A percentile compares a stretch with the other conserved stretches of the same genome.
phyloP scores from a whole-genome alignment of 30 jellyfish, hydroid and myxozoan species.

The Turritopsis dohrnii region DNA sequence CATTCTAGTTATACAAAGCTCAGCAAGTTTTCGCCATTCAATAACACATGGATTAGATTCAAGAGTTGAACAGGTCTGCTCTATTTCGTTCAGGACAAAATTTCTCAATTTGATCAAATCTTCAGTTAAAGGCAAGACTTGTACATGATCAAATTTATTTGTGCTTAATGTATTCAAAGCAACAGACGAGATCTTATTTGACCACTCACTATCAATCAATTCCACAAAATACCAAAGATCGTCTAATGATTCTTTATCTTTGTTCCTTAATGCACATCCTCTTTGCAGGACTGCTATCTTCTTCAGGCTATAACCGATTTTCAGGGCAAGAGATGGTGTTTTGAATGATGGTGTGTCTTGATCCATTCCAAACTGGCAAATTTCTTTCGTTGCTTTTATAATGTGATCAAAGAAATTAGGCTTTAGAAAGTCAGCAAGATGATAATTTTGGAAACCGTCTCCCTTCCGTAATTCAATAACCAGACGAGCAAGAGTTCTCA shows the following conservation, averaged over 20 bases:
- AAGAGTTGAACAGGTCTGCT: slow-evolving; percentile 2
- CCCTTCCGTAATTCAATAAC: slow-evolving; percentile 20
- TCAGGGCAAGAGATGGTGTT: slow-evolving; percentile 25
- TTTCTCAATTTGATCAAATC: slow-evolving; percentile 31
- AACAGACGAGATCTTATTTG: slow-evolving; percentile 16
- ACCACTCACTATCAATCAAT: slow-evolving; percentile 28
- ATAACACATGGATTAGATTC: neutral
- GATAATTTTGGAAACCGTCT: slow-evolving; percentile 4
- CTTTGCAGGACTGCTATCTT: slow-evolving; percentile 30
- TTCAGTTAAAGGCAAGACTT: slow-evolving; percentile 27
- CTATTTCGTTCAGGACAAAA: slow-evolving; percentile 12
- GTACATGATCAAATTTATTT: slow-evolving; percentile 12
- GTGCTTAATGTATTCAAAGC: slow-evolving; percentile 30
- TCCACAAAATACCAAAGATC: slow-evolving; percentile 12
- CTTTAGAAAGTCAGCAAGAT: slow-evolving; percentile 23
- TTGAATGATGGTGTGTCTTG: slow-evolving; percentile 27
- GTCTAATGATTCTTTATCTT: slow-evolving; percentile 2
- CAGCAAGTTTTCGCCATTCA: slow-evolving; percentile 13
- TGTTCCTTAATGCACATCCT: slow-evolving; percentile 23
- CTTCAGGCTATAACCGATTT: slow-evolving; percentile 29
- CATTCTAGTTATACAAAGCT: slow-evolving; percentile 16
- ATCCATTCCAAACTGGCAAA: slow-evolving; percentile 22
- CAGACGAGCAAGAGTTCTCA: slow-evolving; percentile 47
- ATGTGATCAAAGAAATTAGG: slow-evolving; percentile 30
- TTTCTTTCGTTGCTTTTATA: slow-evolving; percentile 28